Base-by-base conservation (phyloP, 2,888 invertebrate species). In the Ochlodes sylvanus region DNA sequence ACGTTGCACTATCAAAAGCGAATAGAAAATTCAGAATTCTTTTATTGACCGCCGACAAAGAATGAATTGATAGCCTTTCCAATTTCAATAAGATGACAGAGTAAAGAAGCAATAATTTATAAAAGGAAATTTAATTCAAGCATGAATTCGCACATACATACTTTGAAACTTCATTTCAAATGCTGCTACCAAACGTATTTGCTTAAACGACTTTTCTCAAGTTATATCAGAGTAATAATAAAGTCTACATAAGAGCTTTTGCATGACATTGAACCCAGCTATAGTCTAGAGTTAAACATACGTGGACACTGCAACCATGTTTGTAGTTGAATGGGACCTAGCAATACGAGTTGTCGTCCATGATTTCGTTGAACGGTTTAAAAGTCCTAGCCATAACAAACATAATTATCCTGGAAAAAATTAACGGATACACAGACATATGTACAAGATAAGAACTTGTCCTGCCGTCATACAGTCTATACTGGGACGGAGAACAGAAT, bases 81-180 rank as follows among this genome's bases (percentile, higher is more conserved):
- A 60, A 60, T 60, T 66, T 60, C 52, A 60, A 66, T 66, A 66
- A 42, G 50, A 58, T 38, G 64, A 52, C 65, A 50, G 15, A 58
- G 42, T 52, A 54, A 32, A 66, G 21, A 52, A 60, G 42, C 52
- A 60, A 54, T 66, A 66, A 66, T 60, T 60, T 66, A 42, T 60
- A 47, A 54, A 52, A 42, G 60, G 32, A 66, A 66, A 54, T 66
- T 54, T 54, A 66, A 66, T 60, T 52, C 41, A 42, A 60, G 14
- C 52, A 60, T 60, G 32, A 60, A 41, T 52, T 66, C 17, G 50
- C 66, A 60, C 64, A 38, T 44, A 60, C 64, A 19, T 44, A 63
- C 17, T 55, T 63, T 47, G 9, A 34, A 64, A 56, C 17, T 55
- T 17, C 14, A 64, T 38, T 64, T 47, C 56, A 19, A 21, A 38